Evolutionary conservation across 2,888 invertebrate genomes (phyloP), one percentile per base, ranked within the genome.

Genomic region (Mythimna loreyi): DNA sequence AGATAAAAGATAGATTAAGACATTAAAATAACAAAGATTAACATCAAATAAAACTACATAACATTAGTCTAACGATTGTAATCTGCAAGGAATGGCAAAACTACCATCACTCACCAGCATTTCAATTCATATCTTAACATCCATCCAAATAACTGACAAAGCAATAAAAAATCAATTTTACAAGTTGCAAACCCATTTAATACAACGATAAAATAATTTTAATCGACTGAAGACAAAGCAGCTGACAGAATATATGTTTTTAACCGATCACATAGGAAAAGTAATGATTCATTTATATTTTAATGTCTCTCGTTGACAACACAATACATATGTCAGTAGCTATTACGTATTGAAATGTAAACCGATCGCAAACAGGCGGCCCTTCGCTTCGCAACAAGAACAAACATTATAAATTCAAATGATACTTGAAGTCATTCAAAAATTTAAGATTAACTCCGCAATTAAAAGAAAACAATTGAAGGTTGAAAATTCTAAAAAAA

Each of bases 401-500:
- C 55, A 8, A 49, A 62, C 60, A 85, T 85, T 86, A 80, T 45
- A 84, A 84, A 84, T 87, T 83, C 73, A 73, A 87, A 87, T 84
- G 45, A 56, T 9, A 55, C 52, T 36, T 23, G 43, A 75, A 72
- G 28, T 56, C 67, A 82, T 84, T 80, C 76, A 75, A 87, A 86
- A 85, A 79, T 79, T 78, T 83, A 66, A 87, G 87, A 88, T 87
- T 87, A 88, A 62, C 71, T 80, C 59, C 59, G 78, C 83, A 88
- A 89, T 87, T 87, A 86, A 83, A 81, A 80, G 55, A 58, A 47
- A 47, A 86, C 85, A 89, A 88, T 86, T 87, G 85, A 86, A 89
- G 83, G 84, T 84, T 84, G 74, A 64, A 78, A 63, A 74, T 81
- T 73, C 53, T 60, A 70, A 77, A 83, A 80, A 84, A 85, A 84